Percentiles rank a stretch among this genome's conserved stretches.
phyloP scores from a whole-genome alignment of 1,140 invertebrate species.

The Ruditapes philippinarum region DNA sequence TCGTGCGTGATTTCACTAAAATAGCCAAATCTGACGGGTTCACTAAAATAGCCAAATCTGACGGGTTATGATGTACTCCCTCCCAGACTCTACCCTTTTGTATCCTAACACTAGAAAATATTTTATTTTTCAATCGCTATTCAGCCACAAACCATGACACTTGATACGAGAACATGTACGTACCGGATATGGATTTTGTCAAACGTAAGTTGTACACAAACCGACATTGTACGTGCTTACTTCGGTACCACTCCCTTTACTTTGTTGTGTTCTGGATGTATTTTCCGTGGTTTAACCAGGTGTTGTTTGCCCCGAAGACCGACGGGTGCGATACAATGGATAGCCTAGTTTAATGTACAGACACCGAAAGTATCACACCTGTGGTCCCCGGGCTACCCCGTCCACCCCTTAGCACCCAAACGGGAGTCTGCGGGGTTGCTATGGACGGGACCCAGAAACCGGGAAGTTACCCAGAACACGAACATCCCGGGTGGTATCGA shows the following conservation, averaged over 20 bases:
- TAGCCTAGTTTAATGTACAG: not conserved
- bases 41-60: no score
- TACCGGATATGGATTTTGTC: not conserved
- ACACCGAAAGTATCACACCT: slow-evolving; percentile 42
- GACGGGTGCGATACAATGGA: slow-evolving; percentile 31
- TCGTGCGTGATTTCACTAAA: no score
- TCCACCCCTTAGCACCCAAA: slow-evolving; percentile 45
- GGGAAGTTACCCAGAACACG: slow-evolving; percentile 59
- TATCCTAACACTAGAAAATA: not conserved
- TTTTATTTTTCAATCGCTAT: not conserved
- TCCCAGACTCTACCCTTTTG: no score
- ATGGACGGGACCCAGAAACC: slow-evolving; percentile 59
- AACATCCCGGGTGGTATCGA: slow-evolving; percentile 63
- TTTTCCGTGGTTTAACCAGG: not conserved
- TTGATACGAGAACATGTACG: not conserved
- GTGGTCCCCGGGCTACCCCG: slow-evolving; percentile 58
- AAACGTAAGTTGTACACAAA: not conserved
- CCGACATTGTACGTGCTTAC: not conserved
- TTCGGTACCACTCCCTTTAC: not conserved
- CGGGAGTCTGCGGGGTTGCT: slow-evolving; percentile 51
- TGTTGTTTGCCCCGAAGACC: not conserved
- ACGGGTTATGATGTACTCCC: no score
- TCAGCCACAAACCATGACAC: not conserved
- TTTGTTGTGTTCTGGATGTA: no score
- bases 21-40: no score